Conservation (phyloP, 2,888 invertebrate genomes). For the Acleris laterana region DNA sequence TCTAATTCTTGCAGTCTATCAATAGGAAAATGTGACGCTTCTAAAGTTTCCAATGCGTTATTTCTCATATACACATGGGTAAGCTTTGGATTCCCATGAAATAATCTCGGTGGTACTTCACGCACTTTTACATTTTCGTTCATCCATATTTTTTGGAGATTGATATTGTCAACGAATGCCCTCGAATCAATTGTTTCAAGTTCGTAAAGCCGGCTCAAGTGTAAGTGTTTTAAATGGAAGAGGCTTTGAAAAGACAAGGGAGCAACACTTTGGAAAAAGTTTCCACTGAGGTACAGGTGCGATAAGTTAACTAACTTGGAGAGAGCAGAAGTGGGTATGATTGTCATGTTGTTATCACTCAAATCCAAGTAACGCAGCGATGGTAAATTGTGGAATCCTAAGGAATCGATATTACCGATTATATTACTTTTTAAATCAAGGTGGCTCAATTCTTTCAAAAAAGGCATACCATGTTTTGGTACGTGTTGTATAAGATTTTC, state of each 20-base stretch:
- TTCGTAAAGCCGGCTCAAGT: slow-evolving; percentile 87
- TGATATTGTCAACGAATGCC: slow-evolving; percentile 93
- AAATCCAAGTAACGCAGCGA: slow-evolving; percentile 90
- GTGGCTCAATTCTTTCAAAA: slow-evolving; percentile 87
- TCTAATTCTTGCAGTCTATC: slow-evolving; percentile 90
- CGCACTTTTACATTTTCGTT: slow-evolving; percentile 90
- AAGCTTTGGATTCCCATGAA: slow-evolving; percentile 92
- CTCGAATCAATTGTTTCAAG: slow-evolving; percentile 89
- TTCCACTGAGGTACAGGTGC: slow-evolving; percentile 90
- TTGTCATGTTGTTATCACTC: slow-evolving; percentile 92
- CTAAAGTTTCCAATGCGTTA: slow-evolving; percentile 89
- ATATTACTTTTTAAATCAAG: slow-evolving; percentile 91
- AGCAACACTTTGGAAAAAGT: slow-evolving; percentile 89
- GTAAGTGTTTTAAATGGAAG: slow-evolving; percentile 90
- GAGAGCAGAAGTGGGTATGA: slow-evolving; percentile 90
- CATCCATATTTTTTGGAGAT: slow-evolving; percentile 90
- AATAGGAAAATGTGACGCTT: slow-evolving; percentile 92
- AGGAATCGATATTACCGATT: slow-evolving; percentile 88
- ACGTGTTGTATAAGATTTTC: slow-evolving; percentile 91
- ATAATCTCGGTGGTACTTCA: slow-evolving; percentile 91
- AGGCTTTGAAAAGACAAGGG: slow-evolving; percentile 93
- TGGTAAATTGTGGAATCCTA: slow-evolving; percentile 90
- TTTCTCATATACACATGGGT: slow-evolving; percentile 90
- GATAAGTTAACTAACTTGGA: slow-evolving; percentile 91
- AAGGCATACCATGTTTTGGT: slow-evolving; percentile 88